Percentiles rank a stretch among this genome's conserved stretches.
Conservation (phyloP, 2,797 vertebrate species). For the Etheostoma nigrum region DNA sequence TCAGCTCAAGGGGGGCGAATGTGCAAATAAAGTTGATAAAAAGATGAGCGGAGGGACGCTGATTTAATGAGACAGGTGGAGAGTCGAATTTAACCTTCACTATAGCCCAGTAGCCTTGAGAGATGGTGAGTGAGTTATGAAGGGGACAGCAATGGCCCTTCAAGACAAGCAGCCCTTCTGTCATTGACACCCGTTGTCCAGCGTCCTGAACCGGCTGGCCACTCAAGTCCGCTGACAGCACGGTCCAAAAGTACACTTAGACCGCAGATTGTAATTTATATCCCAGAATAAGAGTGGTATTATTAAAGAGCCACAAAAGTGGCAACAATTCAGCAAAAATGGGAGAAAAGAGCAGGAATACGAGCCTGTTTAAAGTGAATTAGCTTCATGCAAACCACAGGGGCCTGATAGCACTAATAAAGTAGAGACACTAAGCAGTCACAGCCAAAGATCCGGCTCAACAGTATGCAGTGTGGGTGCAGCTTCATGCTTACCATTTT, state of each 20-base stretch:
- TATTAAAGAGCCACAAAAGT: background rate
- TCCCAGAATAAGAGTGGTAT: background rate
- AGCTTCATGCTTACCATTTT: slow-evolving; percentile 73
- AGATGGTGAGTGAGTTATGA: slow-evolving; percentile 55
- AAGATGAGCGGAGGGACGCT: too few species aligned
- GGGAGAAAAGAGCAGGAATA: background rate
- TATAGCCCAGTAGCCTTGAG: slow-evolving; percentile 49
- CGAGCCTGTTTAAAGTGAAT: slow-evolving; percentile 5
- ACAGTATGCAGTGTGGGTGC: slow-evolving; percentile 31
- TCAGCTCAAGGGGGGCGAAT: too few species aligned
- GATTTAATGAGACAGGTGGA: too few species aligned
- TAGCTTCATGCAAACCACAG: slow-evolving; percentile 35
- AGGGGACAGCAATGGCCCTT: slow-evolving; percentile 28
- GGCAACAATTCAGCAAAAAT: background rate
- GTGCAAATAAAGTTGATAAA: too few species aligned
- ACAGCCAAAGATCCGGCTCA: slow-evolving; percentile 28
- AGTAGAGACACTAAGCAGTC: slow-evolving; percentile 7
- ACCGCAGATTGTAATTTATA: background rate
- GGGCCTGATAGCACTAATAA: slow-evolving; percentile 14
- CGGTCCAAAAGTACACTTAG: background rate
- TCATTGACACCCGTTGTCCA: slow-evolving; percentile 22
- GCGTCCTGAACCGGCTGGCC: background rate
- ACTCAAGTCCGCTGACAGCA: background rate
- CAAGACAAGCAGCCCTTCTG: slow-evolving; percentile 21
- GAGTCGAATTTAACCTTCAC: background rate